Evolutionary conservation across 2,113 vertebrate species (phyloP).

Genomic region (Seriola aureovittata): DNA sequence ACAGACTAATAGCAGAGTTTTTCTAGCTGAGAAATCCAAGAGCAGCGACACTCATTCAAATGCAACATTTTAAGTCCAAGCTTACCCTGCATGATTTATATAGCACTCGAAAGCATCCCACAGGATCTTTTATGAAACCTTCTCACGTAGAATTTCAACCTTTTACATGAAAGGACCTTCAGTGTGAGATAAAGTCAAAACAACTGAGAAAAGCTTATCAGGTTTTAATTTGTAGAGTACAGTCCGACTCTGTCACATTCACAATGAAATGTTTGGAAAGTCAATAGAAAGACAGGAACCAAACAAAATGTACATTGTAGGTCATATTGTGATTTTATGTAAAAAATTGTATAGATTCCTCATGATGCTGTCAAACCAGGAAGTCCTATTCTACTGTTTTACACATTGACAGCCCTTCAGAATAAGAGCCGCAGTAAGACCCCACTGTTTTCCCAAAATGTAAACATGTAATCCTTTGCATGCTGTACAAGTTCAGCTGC

Average conservation of each 20-base stretch:
- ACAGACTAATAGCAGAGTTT: not conserved
- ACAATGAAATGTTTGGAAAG: not conserved
- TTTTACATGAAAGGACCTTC: not conserved
- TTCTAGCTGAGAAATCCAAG: not conserved
- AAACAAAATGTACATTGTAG: conserved; percentile 13
- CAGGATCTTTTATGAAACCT: not conserved
- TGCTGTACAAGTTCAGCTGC: not conserved
- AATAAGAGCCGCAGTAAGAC: not conserved
- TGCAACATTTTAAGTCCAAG: not conserved
- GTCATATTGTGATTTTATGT: not conserved
- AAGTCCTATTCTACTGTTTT: not conserved
- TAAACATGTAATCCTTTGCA: not conserved
- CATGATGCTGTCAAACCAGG: not conserved
- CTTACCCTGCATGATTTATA: not conserved
- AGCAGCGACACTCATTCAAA: too few species aligned
- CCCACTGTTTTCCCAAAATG: not conserved
- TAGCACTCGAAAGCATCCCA: not conserved
- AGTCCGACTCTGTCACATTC: not conserved
- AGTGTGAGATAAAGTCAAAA: conserved; percentile 3
- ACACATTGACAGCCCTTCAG: not conserved
- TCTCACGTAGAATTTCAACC: not conserved
- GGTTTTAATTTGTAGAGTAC: conserved; percentile 1
- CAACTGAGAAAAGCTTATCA: not conserved
- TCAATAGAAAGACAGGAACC: conserved; percentile 18
- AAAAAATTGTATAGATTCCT: not conserved